Conservation (phyloP, 2,113 vertebrate genomes). For the Eulemur rufifrons region DNA sequence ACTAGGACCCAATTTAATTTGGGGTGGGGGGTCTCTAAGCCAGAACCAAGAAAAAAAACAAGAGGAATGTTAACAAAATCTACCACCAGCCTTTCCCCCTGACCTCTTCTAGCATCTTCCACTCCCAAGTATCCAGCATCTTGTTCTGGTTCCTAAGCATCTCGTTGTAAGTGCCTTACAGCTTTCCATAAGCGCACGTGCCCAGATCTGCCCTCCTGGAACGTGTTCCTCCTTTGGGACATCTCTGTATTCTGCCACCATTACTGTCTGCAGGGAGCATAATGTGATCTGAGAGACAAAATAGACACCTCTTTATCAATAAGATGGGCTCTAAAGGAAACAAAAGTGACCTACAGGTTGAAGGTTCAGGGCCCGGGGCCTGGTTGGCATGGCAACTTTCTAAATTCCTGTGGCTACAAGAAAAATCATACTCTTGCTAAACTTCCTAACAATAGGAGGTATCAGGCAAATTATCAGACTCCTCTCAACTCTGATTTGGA, state of each 20-base stretch:
- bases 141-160: background rate
- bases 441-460: no score
- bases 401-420: no score
- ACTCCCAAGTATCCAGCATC: background rate
- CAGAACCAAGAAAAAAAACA: background rate
- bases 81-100: background rate
- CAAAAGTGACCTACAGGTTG: no score
- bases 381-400: no score
- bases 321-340: no score
- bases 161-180: fast-evolving
- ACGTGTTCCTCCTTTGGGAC: fast-evolving
- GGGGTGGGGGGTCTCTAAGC: background rate
- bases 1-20: background rate
- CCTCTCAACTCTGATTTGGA: no score
- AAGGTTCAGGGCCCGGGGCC: no score
- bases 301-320: no score
- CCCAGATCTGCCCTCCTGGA: background rate
- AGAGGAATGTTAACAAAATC: background rate
- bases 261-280: background rate
- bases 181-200: background rate
- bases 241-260: background rate
- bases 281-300: no score
- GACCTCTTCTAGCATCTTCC: background rate
- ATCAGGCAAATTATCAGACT: no score
- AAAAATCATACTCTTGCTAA: no score